Evolutionary conservation across 2,113 vertebrate genomes (phyloP).

Genomic region (Nestor notabilis): DNA sequence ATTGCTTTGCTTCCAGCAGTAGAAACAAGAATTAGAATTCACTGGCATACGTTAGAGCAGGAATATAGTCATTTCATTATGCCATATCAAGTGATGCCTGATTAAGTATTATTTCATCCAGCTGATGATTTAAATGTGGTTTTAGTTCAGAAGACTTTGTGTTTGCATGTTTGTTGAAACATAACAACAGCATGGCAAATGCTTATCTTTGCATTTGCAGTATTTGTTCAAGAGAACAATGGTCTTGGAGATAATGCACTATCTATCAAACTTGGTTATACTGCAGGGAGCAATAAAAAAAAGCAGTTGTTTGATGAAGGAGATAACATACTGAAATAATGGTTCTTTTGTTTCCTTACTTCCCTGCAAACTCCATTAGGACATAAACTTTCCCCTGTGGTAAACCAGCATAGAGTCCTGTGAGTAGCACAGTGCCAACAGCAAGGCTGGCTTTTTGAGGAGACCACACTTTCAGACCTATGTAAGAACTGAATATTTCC

Average conservation of each 20-base stretch:
- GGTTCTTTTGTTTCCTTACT: background rate
- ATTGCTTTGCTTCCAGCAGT: background rate
- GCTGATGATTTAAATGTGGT: background rate
- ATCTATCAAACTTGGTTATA: background rate
- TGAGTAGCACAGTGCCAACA: background rate
- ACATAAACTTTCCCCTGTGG: background rate
- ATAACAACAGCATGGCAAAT: background rate
- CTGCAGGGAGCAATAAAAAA: background rate
- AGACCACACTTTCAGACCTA: background rate
- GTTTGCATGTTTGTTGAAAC: background rate
- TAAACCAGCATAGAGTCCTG: background rate
- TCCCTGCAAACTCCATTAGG: background rate
- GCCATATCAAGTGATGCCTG: background rate
- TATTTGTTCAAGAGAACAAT: background rate
- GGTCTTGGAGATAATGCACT: background rate
- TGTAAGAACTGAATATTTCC: rapidly evolving
- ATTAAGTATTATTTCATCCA: background rate
- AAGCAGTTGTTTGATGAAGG: background rate
- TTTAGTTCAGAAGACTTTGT: background rate
- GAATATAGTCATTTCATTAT: background rate
- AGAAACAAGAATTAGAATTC: background rate
- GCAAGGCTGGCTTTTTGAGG: background rate
- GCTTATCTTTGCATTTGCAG: background rate
- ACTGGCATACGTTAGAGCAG: background rate
- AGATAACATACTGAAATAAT: background rate